phyloP scores from a whole-genome alignment of 1,140 invertebrate species.

The Drosophila pachea region DNA sequence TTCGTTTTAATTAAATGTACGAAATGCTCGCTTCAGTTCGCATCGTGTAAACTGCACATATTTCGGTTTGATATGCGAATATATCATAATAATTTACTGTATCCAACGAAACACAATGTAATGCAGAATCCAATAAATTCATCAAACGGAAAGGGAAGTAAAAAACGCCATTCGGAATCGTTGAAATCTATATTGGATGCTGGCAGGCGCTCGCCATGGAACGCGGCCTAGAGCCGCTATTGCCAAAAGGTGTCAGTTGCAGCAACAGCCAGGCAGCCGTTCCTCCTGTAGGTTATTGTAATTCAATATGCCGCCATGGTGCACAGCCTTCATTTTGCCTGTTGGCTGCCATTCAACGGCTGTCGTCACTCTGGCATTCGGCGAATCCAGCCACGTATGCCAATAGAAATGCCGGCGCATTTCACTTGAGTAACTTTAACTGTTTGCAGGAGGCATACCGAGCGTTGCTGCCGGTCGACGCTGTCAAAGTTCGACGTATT shows the following conservation, averaged over 20 bases:
- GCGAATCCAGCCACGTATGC: slow-evolving; percentile 42
- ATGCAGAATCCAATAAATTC: slow-evolving; percentile 45
- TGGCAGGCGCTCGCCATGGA: slow-evolving; percentile 19
- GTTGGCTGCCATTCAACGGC: slow-evolving; percentile 47
- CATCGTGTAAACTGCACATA: slow-evolving; percentile 42
- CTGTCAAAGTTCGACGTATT: slow-evolving; percentile 59
- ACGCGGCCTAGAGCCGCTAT: slow-evolving; percentile 5
- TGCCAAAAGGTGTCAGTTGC: slow-evolving; percentile 48
- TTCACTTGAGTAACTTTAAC: slow-evolving; percentile 51
- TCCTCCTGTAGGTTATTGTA: slow-evolving; percentile 38
- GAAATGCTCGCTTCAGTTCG: slow-evolving; percentile 19
- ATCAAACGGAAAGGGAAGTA: background rate
- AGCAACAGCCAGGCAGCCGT: slow-evolving; percentile 10
- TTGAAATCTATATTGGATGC: slow-evolving; percentile 25
- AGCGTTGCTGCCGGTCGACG: slow-evolving; percentile 14
- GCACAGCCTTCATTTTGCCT: slow-evolving; percentile 18
- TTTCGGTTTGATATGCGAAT: slow-evolving; percentile 32
- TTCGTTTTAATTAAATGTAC: slow-evolving; percentile 47
- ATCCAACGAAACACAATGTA: slow-evolving; percentile 24
- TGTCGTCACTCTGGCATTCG: slow-evolving; percentile 25
- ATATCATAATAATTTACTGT: slow-evolving; percentile 72
- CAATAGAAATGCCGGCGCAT: slow-evolving; percentile 64
- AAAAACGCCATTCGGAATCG: slow-evolving; percentile 38
- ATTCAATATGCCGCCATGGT: slow-evolving; percentile 35
- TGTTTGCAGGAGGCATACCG: slow-evolving; percentile 35